Evolutionary conservation across 2,797 vertebrate genomes (phyloP).

Genomic region (Adrianichthys oophorus): DNA sequence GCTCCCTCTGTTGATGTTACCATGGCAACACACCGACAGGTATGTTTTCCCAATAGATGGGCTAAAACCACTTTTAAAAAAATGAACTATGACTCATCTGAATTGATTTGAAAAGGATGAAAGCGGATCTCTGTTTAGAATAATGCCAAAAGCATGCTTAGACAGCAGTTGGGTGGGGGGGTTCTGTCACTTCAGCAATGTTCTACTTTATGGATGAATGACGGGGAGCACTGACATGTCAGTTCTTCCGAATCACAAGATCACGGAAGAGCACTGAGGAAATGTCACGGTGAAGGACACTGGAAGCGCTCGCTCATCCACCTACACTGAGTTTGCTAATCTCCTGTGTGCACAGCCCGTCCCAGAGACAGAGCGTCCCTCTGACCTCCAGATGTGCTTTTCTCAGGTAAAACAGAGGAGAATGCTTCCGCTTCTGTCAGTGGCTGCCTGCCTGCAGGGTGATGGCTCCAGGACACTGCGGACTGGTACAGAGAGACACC

Average conservation of each 20-base stretch:
- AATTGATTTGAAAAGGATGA: no score
- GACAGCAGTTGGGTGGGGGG: no score
- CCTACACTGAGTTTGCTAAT: slow-evolving; percentile 1
- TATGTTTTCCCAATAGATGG: slow-evolving; percentile 6
- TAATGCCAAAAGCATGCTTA: no score
- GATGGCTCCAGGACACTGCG: slow-evolving; percentile 43
- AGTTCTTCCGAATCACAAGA: slow-evolving; percentile 13
- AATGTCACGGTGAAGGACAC: not conserved
- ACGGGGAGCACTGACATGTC: slow-evolving; percentile 32
- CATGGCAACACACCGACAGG: slow-evolving; percentile 41
- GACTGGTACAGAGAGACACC: slow-evolving; percentile 57
- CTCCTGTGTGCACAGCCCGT: slow-evolving; percentile 7
- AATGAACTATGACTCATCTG: slow-evolving; percentile 3
- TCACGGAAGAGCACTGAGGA: slow-evolving; percentile 9
- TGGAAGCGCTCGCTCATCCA: not conserved
- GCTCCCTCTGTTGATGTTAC: slow-evolving; percentile 50
- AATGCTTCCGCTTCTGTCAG: slow-evolving; percentile 37
- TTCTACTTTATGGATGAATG: no score
- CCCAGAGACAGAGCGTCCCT: slow-evolving; percentile 15
- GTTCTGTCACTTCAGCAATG: no score
- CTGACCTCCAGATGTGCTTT: slow-evolving; percentile 38
- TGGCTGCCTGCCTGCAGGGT: slow-evolving; percentile 40
- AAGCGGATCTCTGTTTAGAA: no score
- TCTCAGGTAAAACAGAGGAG: slow-evolving; percentile 41
- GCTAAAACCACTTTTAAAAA: slow-evolving; percentile 9